Base-by-base conservation (phyloP, 2,113 vertebrate species). In the Anser cygnoides region DNA sequence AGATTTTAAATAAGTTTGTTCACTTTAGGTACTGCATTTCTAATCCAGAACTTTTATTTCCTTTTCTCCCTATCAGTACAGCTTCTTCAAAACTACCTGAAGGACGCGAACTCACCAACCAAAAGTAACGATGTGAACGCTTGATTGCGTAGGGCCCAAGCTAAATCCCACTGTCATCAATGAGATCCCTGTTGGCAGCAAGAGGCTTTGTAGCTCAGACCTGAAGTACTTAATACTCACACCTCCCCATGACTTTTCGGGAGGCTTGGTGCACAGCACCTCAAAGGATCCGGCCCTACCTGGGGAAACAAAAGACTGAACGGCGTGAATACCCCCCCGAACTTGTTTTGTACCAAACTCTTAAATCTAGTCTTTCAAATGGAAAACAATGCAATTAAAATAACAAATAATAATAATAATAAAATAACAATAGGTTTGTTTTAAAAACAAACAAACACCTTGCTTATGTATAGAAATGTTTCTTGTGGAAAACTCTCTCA, bases 301-400 rank as follows among this genome's bases (percentile, higher is more conserved):
- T 90, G 96, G 97, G 96, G 96, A 97, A 96, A 95, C 95, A 92
- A 94, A 83, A 93, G 70, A 73, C 96, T 89, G 91, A 95, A 93
- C 17, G 31, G 82, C 49, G 1, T 92, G 95, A 96, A 92, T 77
- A 17, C 54, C 29, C 63, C 62, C 33, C 44, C 71, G 82, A 82
- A 94, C 96, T 91, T 89, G 97, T 95, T 97, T 97, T 98, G 97
- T 98, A 98, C 98, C 98, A 98, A 98, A 98, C 81, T 94, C 95
- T 43, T 91, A 92, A 95, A 97, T 97, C 95, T 96, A 77, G 41
- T 93, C 96, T 96, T 97, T 96, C 93, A 83, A 94, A 97, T 95
- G 97, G 95, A 88, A 96, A 96, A 97, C 5, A n/a, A 96, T 81
- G 96, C 94, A 93, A 95, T 97, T 89, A 93, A 95, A 97, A 96